Evolutionary conservation across 2,113 vertebrate species (phyloP).

Genomic region (Cottus gobio): DNA sequence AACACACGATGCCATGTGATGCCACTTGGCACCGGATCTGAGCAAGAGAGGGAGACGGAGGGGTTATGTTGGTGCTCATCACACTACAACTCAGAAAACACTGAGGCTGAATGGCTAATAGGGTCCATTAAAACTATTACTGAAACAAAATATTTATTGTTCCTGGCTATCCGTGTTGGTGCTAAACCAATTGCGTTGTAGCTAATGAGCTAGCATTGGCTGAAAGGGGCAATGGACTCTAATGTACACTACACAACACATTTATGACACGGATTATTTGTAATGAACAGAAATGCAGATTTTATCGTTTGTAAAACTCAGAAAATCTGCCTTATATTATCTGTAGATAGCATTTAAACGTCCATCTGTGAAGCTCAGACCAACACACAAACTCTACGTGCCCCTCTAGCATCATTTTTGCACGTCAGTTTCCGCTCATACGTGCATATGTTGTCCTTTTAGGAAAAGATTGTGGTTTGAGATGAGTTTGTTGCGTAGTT

Average conservation of each 20-base stretch:
- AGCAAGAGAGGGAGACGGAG: constrained; percentile 7
- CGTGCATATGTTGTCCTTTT: no score
- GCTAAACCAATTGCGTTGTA: neutral
- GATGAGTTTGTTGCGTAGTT: no score
- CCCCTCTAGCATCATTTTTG: no score
- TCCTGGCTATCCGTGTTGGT: neutral
- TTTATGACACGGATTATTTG: neutral
- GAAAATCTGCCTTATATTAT: no score
- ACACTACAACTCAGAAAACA: neutral
- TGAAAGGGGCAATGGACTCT: neutral
- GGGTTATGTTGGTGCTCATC: neutral
- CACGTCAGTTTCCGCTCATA: no score
- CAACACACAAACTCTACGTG: no score
- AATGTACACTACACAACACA: neutral
- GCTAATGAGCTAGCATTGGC: neutral
- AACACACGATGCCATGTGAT: constrained; percentile 29
- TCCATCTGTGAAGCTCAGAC: no score
- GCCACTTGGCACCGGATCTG: constrained; percentile 41
- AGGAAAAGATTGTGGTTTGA: no score
- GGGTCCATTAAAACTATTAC: neutral
- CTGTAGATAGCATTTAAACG: no score
- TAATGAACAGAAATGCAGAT: neutral
- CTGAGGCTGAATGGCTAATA: neutral
- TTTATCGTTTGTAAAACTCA: neutral
- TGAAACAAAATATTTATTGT: neutral